Evolutionary conservation across 1,140 invertebrate species (phyloP).

Genomic region (Penaeus vannamei): DNA sequence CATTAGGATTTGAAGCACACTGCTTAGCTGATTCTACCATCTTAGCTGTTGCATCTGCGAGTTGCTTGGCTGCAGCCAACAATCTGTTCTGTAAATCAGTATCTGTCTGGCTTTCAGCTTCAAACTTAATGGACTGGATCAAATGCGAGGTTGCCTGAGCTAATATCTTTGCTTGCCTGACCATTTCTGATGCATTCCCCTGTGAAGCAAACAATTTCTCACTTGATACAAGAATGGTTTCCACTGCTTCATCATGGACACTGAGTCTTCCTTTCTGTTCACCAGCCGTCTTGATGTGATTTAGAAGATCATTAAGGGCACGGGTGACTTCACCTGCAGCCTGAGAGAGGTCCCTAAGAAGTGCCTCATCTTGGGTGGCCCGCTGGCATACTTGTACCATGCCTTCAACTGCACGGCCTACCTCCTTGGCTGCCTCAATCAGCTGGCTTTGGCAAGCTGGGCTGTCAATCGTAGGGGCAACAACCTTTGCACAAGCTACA

Average conservation of each 20-base stretch:
- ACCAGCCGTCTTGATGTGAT: slow-evolving; percentile 83
- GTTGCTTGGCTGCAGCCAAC: slow-evolving; percentile 90
- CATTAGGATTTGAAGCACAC: slow-evolving; percentile 88
- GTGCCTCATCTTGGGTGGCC: slow-evolving; percentile 77
- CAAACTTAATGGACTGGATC: slow-evolving; percentile 88
- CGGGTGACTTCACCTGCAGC: slow-evolving; percentile 92
- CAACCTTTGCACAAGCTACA: slow-evolving; percentile 94
- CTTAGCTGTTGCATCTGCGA: slow-evolving; percentile 95
- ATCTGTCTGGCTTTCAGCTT: slow-evolving; percentile 82
- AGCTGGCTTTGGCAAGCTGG: slow-evolving; percentile 95
- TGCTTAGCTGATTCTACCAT: slow-evolving; percentile 97
- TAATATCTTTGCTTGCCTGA: slow-evolving; percentile 84
- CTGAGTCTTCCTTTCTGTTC: slow-evolving; percentile 72
- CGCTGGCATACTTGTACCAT: slow-evolving; percentile 90
- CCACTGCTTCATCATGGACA: slow-evolving; percentile 86
- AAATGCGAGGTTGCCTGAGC: slow-evolving; percentile 88
- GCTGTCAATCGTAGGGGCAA: slow-evolving; percentile 84
- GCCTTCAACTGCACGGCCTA: slow-evolving; percentile 91
- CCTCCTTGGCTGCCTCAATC: slow-evolving; percentile 92
- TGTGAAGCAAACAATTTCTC: slow-evolving; percentile 88
- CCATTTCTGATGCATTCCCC: slow-evolving; percentile 93
- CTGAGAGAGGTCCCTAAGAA: slow-evolving; percentile 83
- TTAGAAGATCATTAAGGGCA: slow-evolving; percentile 90
- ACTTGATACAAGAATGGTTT: slow-evolving; percentile 91
- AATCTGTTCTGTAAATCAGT: slow-evolving; percentile 90